Percentiles rank a stretch among this genome's conserved stretches.
phyloP scores from a whole-genome alignment of 2,797 vertebrate genomes.

The Takifugu rubripes region DNA sequence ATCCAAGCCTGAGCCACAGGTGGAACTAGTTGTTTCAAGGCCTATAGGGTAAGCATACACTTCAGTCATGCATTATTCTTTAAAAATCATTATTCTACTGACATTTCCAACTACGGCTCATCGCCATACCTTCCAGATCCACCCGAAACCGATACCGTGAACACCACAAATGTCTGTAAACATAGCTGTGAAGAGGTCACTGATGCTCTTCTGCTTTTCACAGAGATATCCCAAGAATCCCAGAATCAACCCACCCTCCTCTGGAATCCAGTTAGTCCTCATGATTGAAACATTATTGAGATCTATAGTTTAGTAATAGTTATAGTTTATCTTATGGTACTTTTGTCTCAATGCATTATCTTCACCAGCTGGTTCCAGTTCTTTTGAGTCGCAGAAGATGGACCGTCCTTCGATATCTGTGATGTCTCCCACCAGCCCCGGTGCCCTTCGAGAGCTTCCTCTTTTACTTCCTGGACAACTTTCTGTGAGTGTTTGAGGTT shows the following conservation, averaged over 20 bases:
- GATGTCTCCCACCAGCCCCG: constrained; percentile 96
- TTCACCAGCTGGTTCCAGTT: constrained; percentile 87
- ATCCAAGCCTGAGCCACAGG: constrained; percentile 97
- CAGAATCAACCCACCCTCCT: constrained; percentile 94
- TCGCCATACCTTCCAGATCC: no score
- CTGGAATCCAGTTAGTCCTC: constrained; percentile 93
- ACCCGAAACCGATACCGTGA: no score
- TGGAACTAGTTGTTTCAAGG: constrained; percentile 98
- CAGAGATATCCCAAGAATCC: constrained; percentile 96
- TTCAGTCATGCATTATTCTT: constrained; percentile 1
- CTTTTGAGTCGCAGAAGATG: constrained; percentile 99
- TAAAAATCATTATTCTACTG: background rate
- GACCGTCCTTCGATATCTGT: constrained; percentile 97
- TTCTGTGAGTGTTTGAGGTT: constrained; percentile 79
- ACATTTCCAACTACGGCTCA: background rate
- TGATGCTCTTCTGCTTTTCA: constrained; percentile 29
- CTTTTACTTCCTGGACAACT: constrained; percentile 93
- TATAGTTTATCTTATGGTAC: background rate
- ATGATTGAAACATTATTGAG: constrained; percentile 2
- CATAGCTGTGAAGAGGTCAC: no score
- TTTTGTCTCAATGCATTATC: constrained; percentile 1
- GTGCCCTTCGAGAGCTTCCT: constrained; percentile 89
- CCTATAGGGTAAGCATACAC: constrained; percentile 89
- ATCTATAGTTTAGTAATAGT: background rate
- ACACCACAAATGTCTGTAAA: no score